Conservation (phyloP, 2,113 vertebrate genomes). For the Micronycteris hirsuta region DNA sequence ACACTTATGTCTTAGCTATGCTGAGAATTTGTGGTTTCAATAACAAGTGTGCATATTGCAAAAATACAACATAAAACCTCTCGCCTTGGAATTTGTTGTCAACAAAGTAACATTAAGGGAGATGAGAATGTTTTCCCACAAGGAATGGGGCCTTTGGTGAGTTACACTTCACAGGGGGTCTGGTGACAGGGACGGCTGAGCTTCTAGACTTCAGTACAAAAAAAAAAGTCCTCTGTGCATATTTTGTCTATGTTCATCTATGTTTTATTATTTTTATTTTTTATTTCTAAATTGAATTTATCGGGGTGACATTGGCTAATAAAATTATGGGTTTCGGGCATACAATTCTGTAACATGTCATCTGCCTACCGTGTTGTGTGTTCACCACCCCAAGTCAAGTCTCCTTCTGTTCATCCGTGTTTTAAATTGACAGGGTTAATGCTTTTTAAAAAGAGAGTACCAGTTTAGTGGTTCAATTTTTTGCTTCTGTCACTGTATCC, state of each 20-base stretch:
- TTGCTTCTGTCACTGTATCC: neutral
- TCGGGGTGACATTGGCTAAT: neutral
- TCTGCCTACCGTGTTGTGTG: neutral
- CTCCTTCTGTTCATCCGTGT: neutral
- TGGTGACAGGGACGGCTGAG: neutral
- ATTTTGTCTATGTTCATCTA: neutral
- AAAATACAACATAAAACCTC: neutral
- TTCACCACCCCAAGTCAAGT: neutral
- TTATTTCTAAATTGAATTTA: neutral
- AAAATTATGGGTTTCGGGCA: neutral
- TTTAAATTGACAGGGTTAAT: neutral
- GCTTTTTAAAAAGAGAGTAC: neutral
- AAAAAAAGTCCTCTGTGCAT: neutral
- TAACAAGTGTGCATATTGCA: neutral
- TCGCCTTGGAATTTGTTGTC: slow-evolving; percentile 10
- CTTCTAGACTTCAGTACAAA: neutral
- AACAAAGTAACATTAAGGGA: neutral
- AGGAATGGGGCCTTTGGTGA: neutral
- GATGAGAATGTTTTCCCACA: neutral
- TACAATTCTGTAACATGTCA: neutral
- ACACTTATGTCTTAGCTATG: slow-evolving; percentile 1
- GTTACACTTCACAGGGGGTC: neutral
- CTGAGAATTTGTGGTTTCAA: neutral
- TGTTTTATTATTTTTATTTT: neutral
- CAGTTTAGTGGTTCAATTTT: neutral